These are phyloP conservation scores for Anser cygnoides DNA, from an alignment of 2,113 vertebrate species.

Conservation along the genomic window DNA sequence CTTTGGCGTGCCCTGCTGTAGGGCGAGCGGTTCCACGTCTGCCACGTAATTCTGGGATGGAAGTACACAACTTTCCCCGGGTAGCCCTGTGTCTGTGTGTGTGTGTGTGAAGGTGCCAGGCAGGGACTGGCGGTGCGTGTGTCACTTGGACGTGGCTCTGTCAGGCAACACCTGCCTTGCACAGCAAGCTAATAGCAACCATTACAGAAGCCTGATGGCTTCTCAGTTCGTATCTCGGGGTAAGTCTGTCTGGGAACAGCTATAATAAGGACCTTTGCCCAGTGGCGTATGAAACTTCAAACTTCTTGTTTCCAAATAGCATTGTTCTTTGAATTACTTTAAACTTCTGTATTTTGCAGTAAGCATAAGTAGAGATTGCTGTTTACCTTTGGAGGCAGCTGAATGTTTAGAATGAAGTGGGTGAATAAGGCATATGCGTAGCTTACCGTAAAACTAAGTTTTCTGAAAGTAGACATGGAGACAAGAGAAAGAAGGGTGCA, in stretches of 20 bases:
- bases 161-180: background rate
- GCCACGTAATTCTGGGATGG: fast-evolving
- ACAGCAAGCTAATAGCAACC: background rate
- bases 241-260: background rate
- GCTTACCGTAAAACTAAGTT: background rate
- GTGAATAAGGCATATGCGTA: background rate
- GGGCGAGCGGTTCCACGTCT: background rate
- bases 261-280: background rate
- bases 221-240: background rate
- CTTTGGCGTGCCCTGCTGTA: fast-evolving
- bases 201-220: background rate
- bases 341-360: background rate
- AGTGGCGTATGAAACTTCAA: background rate
- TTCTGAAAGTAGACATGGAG: background rate
- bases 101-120: background rate
- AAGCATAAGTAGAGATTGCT: background rate
- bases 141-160: background rate
- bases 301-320: background rate
- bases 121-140: fast-evolving
- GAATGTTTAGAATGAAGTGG: background rate
- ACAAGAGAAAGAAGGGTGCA: background rate
- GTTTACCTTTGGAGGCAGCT: background rate
- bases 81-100: background rate
- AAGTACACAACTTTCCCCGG: fast-evolving
- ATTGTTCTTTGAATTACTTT: background rate